Conservation (phyloP, 2,113 vertebrate species). For the Amphiprion ocellaris region DNA sequence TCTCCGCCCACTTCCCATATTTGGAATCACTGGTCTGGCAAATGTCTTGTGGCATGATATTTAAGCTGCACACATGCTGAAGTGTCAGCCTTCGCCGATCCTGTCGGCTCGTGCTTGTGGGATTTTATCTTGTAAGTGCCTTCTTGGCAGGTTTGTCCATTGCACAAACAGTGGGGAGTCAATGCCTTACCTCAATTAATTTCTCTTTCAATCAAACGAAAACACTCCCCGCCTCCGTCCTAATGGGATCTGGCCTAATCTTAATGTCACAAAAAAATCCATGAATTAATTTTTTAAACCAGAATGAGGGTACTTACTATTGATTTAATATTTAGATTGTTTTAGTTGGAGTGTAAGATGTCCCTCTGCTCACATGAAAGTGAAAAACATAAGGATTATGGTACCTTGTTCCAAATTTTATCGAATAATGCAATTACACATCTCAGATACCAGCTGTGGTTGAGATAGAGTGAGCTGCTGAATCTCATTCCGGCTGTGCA, state of each 20-base stretch:
- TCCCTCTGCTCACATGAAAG: conserved; percentile 15
- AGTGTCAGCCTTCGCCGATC: conserved; percentile 47
- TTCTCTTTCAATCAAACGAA: conserved; percentile 60
- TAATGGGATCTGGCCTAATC: conserved; percentile 11
- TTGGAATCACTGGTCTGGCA: conserved; percentile 64
- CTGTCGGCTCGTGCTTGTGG: conserved; percentile 27
- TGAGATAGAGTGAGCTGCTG: neutral
- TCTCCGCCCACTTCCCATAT: conserved; percentile 44
- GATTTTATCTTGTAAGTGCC: conserved; percentile 72
- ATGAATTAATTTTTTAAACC: conserved; percentile 31
- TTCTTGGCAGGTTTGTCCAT: conserved; percentile 64
- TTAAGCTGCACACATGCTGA: conserved; percentile 60
- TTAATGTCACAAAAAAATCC: conserved; percentile 39
- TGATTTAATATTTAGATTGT: conserved; percentile 46
- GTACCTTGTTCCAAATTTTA: conserved; percentile 10
- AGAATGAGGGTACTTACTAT: conserved; percentile 16
- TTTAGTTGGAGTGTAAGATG: conserved; percentile 40
- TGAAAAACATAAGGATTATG: conserved; percentile 18
- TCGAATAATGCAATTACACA: neutral
- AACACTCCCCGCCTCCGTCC: conserved; percentile 1
- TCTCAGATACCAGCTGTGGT: neutral
- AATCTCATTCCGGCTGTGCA: conserved; percentile 12
- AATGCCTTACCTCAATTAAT: conserved; percentile 54
- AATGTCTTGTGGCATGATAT: conserved; percentile 71
- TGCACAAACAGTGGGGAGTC: conserved; percentile 37